These are phyloP conservation scores for Stenoptilia bipunctidactyla DNA, from an alignment of 2,888 invertebrate species.

Conservation along the genomic window DNA sequence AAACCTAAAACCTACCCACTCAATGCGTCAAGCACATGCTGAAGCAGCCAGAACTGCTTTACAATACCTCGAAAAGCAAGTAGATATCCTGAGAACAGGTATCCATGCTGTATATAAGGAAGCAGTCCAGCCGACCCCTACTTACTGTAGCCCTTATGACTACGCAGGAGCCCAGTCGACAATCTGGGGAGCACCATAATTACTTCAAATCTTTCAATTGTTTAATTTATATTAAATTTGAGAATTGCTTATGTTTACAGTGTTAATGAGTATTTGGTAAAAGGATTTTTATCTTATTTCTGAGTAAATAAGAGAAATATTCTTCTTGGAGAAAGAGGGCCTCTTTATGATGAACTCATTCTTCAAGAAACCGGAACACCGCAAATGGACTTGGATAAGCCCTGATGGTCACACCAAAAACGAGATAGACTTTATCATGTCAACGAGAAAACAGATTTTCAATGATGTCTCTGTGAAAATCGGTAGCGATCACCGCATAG, in stretches of 20 bases:
- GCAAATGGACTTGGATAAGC: too few species aligned
- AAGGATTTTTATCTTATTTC: constrained; percentile 17
- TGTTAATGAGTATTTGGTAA: background rate
- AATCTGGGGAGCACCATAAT: constrained; percentile 32
- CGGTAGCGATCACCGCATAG: too few species aligned
- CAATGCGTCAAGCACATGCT: constrained; percentile 38
- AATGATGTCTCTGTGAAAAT: too few species aligned
- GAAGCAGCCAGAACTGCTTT: constrained; percentile 47
- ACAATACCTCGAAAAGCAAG: constrained; percentile 40
- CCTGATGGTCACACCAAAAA: too few species aligned
- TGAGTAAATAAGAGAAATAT: constrained; percentile 18
- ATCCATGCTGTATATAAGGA: constrained; percentile 30
- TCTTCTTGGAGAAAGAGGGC: too few species aligned
- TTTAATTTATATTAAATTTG: background rate
- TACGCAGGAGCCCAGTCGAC: constrained; percentile 24
- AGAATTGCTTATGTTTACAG: background rate
- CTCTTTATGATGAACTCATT: constrained; percentile 1
- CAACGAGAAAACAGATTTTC: too few species aligned
- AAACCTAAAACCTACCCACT: constrained; percentile 29
- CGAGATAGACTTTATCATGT: too few species aligned
- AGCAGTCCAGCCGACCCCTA: constrained; percentile 23
- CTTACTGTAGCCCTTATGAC: constrained; percentile 21
- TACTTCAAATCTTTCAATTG: constrained; percentile 1
- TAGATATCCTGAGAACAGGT: constrained; percentile 31
- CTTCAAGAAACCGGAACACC: too few species aligned